A percentile compares a stretch with the other conserved stretches of the same genome.
phyloP scores from a whole-genome alignment of 2,888 invertebrate genomes.

The Trichogramma dendrolimi region DNA sequence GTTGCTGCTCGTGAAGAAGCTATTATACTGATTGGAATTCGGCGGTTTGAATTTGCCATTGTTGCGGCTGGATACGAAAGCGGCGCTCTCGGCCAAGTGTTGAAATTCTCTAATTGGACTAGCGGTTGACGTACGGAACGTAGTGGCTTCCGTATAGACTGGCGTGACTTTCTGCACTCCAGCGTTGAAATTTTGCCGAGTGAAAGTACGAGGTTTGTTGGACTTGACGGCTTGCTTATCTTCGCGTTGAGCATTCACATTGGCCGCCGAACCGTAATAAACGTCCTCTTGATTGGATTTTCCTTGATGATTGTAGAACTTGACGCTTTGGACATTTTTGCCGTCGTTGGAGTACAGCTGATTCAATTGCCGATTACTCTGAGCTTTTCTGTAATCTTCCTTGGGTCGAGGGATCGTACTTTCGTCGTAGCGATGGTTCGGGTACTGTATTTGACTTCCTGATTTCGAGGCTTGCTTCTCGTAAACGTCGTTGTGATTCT shows the following conservation, averaged over 20 bases:
- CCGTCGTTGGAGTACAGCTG: slow-evolving; percentile 23
- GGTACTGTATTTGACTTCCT: slow-evolving; percentile 20
- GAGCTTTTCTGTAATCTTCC: slow-evolving; percentile 24
- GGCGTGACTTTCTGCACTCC: slow-evolving; percentile 41
- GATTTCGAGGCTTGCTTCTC: slow-evolving; percentile 23
- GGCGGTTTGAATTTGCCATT: slow-evolving; percentile 39
- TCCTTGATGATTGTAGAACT: slow-evolving; percentile 33
- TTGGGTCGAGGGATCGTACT: slow-evolving; percentile 24
- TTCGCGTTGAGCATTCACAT: slow-evolving; percentile 33
- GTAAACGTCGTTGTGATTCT: slow-evolving; percentile 35
- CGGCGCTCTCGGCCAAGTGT: slow-evolving; percentile 71
- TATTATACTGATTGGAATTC: slow-evolving; percentile 41
- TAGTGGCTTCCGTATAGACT: slow-evolving; percentile 45
- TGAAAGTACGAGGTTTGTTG: slow-evolving; percentile 34
- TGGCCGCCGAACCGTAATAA: slow-evolving; percentile 34
- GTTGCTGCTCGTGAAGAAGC: slow-evolving; percentile 29
- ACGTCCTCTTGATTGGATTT: slow-evolving; percentile 32
- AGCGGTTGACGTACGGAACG: slow-evolving; percentile 52
- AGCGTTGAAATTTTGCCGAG: slow-evolving; percentile 31
- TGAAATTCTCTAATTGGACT: slow-evolving; percentile 62
- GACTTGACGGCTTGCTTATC: slow-evolving; percentile 34
- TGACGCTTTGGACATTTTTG: slow-evolving; percentile 13
- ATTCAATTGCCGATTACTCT: slow-evolving; percentile 29
- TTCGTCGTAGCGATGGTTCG: slow-evolving; percentile 28
- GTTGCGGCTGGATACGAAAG: slow-evolving; percentile 61